Evolutionary conservation across 2,888 invertebrate species (phyloP), one percentile per base, ranked within the genome.

Genomic region (Villa cingulata): DNA sequence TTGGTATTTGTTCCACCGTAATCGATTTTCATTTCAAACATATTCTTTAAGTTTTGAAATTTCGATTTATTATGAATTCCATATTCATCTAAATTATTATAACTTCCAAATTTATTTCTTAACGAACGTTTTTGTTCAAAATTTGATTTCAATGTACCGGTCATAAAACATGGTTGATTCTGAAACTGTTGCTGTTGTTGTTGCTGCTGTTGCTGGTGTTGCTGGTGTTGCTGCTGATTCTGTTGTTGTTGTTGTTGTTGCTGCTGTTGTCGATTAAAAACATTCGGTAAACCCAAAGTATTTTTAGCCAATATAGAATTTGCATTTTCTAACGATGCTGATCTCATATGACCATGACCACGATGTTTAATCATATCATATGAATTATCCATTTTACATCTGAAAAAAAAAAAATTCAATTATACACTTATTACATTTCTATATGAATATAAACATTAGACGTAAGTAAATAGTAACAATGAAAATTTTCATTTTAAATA

Each of bases 11-110:
- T n/a, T 16, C 6, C 18, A 37, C 41, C 36, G 10, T 32, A 45
- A 19, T 51, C 51, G 15, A 40, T 43, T 43, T 46, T 66, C 43
- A 61, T 53, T 57, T 67, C 67, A 45, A 67, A 68, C 65, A 68
- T 66, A 58, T 66, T 68, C 15, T 68, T 60, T 17, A 67, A 63
- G 45, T 66, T 67, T 48, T 67, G 64, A 54, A 66, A 66, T 55
- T 67, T 66, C 47, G 55, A 58, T 39, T 66, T 67, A 49, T 63
- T 59, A 44, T 63, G 63, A 6, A 58, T 41, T 37, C 56, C 58
- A 15, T 59, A 61, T 43, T 67, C 67, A 37, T 63, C 63, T 48
- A 67, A 54, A 51, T 68, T 68, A 49, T 58, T 65, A 48, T 66
- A 62, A 48, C 67, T 67, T 48, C 67, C 65, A 45, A 63, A 67